Conservation (phyloP, 2,113 vertebrate species). For the Trogon surrucura region DNA sequence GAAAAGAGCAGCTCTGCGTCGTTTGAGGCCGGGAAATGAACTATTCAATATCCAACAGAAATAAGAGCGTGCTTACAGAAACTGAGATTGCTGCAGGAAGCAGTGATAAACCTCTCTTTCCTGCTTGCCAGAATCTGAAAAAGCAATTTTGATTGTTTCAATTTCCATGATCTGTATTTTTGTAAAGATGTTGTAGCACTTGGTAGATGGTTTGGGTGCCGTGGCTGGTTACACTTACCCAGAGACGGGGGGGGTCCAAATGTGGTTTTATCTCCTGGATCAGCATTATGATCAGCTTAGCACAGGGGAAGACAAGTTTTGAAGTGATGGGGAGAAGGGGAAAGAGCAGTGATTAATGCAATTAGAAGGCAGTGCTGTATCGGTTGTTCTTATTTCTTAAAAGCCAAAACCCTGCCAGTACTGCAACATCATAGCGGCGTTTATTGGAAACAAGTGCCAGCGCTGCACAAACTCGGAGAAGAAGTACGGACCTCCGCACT, state of each 20-base stretch:
- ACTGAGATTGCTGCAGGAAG: neutral
- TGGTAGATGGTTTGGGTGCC: neutral
- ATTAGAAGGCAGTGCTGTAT: neutral
- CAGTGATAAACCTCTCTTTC: neutral
- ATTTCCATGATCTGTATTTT: neutral
- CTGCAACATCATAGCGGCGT: conserved; percentile 83
- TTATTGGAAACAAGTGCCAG: conserved; percentile 84
- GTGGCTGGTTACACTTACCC: neutral
- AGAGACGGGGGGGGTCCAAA: neutral
- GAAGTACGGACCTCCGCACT: conserved; percentile 80
- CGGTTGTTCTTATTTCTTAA: neutral
- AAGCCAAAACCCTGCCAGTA: conserved; percentile 85
- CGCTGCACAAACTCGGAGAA: conserved; percentile 84
- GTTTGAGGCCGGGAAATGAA: neutral
- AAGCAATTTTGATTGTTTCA: neutral
- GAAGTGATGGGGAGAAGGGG: neutral
- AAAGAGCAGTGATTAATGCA: neutral
- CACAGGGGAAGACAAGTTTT: neutral
- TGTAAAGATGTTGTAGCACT: neutral
- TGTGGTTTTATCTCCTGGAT: neutral
- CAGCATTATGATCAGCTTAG: neutral
- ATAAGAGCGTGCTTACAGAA: neutral
- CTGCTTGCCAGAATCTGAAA: neutral
- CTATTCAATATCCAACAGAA: neutral
- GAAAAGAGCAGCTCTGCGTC: neutral